Conservation (phyloP, 2,888 invertebrate genomes). For the Xanthostigma xanthostigma region DNA sequence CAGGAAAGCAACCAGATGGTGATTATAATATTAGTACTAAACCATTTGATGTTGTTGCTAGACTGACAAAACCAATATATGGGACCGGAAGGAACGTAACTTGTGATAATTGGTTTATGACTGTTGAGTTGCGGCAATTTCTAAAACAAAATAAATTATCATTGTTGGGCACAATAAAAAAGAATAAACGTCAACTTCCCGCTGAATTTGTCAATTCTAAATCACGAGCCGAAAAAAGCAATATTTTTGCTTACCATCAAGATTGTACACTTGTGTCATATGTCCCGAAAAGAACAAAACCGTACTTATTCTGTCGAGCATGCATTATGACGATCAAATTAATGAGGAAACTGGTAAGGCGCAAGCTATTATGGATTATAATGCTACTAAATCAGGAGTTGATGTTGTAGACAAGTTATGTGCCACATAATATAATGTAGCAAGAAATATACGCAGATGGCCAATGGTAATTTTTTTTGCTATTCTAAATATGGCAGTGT, state of each 20-base stretch:
- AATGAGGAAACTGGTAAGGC: constrained; percentile 1
- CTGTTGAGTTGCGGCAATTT: not conserved
- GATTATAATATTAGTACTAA: constrained; percentile 8
- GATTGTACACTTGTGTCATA: constrained; percentile 5
- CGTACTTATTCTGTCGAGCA: constrained; percentile 4
- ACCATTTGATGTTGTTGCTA: constrained; percentile 9
- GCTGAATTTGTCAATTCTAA: not conserved
- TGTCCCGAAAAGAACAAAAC: not conserved
- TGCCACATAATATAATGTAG: constrained; percentile 1
- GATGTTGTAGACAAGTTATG: constrained; percentile 4
- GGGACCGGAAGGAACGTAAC: constrained; percentile 13
- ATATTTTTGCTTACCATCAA: constrained; percentile 6
- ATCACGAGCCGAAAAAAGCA: too few species aligned
- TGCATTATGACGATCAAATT: constrained; percentile 1
- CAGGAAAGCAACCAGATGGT: constrained; percentile 17
- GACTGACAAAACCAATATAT: constrained; percentile 6
- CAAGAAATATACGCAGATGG: constrained; percentile 1
- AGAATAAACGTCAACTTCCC: not conserved
- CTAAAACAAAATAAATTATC: not conserved
- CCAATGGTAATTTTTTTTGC: constrained; percentile 6
- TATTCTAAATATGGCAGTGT: constrained; percentile 1
- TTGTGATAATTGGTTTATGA: constrained; percentile 13
- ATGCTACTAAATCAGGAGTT: constrained; percentile 1
- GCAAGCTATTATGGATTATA: not conserved
- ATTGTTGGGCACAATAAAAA: not conserved